Evolutionary conservation across 2,797 vertebrate genomes (phyloP), one percentile per base, ranked within the genome.

Genomic region (Chromis chromis): DNA sequence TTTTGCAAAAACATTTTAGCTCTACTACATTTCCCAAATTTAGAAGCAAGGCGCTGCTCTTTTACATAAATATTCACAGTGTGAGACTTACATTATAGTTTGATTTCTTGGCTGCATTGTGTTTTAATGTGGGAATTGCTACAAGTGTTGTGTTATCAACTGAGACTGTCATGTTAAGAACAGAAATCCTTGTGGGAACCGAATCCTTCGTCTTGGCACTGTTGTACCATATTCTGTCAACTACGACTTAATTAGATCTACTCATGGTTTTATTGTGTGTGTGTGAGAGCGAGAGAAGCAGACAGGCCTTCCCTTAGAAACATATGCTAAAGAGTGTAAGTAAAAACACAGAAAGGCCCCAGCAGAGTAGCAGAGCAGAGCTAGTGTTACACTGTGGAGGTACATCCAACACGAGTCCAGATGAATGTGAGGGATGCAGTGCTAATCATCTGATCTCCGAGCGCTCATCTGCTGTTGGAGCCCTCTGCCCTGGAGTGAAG

Each of bases 391-490:
- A 31, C 19, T 19, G 49, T 65, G 52, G 65, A 81, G 56, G 13
- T 48, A 39, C 59, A 49, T 76, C 62, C 50, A 67, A 21, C 28
- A 28, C 67, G 27, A 56, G 48, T 46, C 22, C 28, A 40, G 65
- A 74, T 74, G 81, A 80, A 71, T 25, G 46, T 52, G 56, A 73
- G 79, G 11, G 69, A 86, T 80, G 76, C 64, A 50, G 52, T 65
- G 65, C 63, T 85, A 72, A 88, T 89, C 80, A 79, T 79, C 66
- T 59, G 75, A 80, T 83, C 75, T 82, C 40, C 13, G 1, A 73
- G 74, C 16, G 6, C 79, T 88, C 81, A 85, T 90, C 83, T 84
- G 70, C 81, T 72, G 59, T n/a, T 17, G 49, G 36, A 80, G 57
- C 58, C 27, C 54, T 70, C 27, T 70, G 69, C 63, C 74, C 84